Conservation (phyloP, 2,888 invertebrate genomes). For the Acrobasis consociella region DNA sequence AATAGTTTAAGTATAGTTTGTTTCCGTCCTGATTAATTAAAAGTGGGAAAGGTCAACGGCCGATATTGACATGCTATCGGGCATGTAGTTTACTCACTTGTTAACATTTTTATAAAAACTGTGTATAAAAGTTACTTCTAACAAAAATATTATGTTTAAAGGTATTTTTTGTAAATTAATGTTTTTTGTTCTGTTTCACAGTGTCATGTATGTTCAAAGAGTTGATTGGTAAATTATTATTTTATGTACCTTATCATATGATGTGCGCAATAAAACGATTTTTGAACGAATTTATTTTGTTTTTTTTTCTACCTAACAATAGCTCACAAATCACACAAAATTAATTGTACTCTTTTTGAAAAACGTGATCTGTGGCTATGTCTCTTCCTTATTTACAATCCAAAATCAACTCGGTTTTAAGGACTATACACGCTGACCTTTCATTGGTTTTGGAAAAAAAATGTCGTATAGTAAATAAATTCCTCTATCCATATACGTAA, state of each 20-base stretch:
- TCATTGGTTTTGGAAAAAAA: no score
- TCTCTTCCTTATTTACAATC: no score
- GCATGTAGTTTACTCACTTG: neutral
- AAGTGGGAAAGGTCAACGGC: neutral
- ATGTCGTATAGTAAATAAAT: no score
- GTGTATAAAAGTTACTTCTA: neutral
- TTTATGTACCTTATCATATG: slow-evolving; percentile 33
- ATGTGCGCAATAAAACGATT: slow-evolving; percentile 36
- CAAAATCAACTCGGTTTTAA: no score
- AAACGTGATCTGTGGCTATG: no score
- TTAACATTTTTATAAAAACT: neutral
- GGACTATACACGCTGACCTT: no score
- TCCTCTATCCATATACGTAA: no score
- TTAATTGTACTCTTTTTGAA: no score
- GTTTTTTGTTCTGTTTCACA: slow-evolving; percentile 28
- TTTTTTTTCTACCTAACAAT: neutral
- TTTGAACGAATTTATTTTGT: slow-evolving; percentile 25
- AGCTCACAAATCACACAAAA: no score
- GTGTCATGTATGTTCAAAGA: slow-evolving; percentile 20
- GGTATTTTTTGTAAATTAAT: slow-evolving; percentile 2
- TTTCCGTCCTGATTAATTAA: no score
- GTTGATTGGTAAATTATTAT: slow-evolving; percentile 30
- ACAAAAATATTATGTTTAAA: neutral
- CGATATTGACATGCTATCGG: neutral
- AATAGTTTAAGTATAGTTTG: no score